A percentile compares a stretch with the other conserved stretches of the same genome.
These are phyloP conservation scores for Euzophera pinguis DNA, from an alignment of 2,888 invertebrate genomes.

Conservation along the genomic window DNA sequence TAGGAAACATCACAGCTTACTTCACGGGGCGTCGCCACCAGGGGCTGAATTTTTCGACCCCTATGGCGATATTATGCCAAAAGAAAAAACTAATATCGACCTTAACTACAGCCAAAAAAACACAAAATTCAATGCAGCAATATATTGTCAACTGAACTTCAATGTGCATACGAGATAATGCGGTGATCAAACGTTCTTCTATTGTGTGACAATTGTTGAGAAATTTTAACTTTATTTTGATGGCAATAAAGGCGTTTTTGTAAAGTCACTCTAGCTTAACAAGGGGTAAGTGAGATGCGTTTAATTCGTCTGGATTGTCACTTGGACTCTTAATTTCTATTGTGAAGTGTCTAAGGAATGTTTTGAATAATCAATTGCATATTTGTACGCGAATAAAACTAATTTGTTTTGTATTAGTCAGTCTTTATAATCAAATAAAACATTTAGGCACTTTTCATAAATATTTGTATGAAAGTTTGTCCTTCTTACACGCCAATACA, in stretches of 20 bases:
- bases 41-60: constrained; percentile 73
- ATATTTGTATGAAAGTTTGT: too few species aligned
- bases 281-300: constrained; percentile 73
- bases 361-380: constrained; percentile 15
- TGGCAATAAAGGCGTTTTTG: constrained; percentile 30
- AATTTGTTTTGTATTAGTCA: background rate
- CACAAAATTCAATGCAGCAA: constrained; percentile 34
- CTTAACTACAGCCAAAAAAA: constrained; percentile 33
- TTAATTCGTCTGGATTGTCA: constrained; percentile 74
- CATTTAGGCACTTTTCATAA: background rate
- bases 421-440: background rate
- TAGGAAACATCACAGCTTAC: constrained; percentile 75
- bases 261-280: constrained; percentile 31
- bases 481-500: too few species aligned
- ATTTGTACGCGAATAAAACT: constrained; percentile 5
- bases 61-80: constrained; percentile 62
- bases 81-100: constrained; percentile 36
- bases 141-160: constrained; percentile 65
- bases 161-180: constrained; percentile 75
- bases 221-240: constrained; percentile 29
- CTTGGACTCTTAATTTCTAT: constrained; percentile 70
- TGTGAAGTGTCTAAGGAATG: constrained; percentile 37
- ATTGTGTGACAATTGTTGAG: constrained; percentile 38
- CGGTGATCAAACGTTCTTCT: constrained; percentile 72
- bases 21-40: constrained; percentile 75